Evolutionary conservation across 2,888 invertebrate genomes (phyloP).

Genomic region (Tipula unca): DNA sequence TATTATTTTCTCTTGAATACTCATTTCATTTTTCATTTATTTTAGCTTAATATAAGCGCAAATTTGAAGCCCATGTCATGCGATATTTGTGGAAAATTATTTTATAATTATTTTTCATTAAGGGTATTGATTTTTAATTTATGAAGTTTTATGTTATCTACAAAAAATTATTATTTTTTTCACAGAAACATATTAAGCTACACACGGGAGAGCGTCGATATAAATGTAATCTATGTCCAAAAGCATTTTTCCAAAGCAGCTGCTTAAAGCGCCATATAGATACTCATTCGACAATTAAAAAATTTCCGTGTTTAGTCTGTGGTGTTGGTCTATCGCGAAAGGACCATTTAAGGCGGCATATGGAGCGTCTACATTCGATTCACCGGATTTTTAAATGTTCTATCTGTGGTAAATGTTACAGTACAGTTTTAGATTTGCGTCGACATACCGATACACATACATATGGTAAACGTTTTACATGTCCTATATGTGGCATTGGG

Average conservation of each 20-base stretch:
- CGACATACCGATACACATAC: background rate
- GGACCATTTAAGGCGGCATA: background rate
- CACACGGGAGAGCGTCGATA: background rate
- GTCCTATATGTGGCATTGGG: background rate
- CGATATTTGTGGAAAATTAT: background rate
- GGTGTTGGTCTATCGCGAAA: background rate
- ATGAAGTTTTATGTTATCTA: no score
- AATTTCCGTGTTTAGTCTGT: background rate
- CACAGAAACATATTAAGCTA: background rate
- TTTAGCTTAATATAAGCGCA: background rate
- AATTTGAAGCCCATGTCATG: background rate
- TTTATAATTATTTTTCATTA: background rate
- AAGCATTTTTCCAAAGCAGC: background rate
- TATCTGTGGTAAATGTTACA: background rate
- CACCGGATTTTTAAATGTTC: background rate
- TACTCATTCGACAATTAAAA: background rate
- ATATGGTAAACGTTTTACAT: background rate
- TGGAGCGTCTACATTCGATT: background rate
- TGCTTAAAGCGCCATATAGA: background rate
- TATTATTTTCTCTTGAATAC: background rate
- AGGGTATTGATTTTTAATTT: background rate
- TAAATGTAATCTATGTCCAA: slow-evolving; percentile 8
- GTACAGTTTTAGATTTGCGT: background rate
- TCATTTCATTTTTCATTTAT: background rate
- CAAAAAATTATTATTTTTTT: background rate